phyloP scores from a whole-genome alignment of 2,113 vertebrate genomes.

The Sylvilagus bachmani region DNA sequence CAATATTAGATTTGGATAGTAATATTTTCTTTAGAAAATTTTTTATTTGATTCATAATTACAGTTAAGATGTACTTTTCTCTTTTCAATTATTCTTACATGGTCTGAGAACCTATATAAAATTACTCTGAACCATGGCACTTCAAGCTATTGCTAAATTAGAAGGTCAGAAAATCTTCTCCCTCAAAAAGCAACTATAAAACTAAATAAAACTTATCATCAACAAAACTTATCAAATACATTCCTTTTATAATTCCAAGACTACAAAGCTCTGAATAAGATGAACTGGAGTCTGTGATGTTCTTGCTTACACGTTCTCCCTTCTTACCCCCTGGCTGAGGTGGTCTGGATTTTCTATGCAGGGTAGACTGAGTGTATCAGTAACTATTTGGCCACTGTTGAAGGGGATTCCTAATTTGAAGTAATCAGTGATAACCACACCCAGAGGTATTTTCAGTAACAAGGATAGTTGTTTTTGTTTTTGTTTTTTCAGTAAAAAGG shows the following conservation, averaged over 20 bases:
- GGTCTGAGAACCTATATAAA: background rate
- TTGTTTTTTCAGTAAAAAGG: background rate
- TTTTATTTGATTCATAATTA: background rate
- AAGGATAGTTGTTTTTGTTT: background rate
- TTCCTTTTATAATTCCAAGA: too few species aligned
- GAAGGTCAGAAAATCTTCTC: too few species aligned
- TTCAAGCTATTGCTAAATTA: too few species aligned
- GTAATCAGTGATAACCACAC: background rate
- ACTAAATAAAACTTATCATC: too few species aligned
- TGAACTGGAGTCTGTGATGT: background rate
- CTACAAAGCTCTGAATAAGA: background rate
- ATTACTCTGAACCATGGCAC: too few species aligned
- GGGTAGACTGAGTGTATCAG: background rate
- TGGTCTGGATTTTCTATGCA: background rate
- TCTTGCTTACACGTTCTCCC: background rate
- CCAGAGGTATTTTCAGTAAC: background rate
- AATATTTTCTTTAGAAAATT: conserved; percentile 34
- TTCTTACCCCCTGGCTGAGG: background rate
- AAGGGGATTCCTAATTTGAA: background rate
- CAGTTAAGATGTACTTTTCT: background rate
- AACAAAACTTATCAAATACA: too few species aligned
- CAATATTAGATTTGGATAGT: background rate
- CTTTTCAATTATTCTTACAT: background rate
- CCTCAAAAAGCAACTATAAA: too few species aligned
- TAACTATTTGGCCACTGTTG: background rate